phyloP scores from a whole-genome alignment of 2,113 vertebrate genomes.

The Daphoenositta chrysoptera region DNA sequence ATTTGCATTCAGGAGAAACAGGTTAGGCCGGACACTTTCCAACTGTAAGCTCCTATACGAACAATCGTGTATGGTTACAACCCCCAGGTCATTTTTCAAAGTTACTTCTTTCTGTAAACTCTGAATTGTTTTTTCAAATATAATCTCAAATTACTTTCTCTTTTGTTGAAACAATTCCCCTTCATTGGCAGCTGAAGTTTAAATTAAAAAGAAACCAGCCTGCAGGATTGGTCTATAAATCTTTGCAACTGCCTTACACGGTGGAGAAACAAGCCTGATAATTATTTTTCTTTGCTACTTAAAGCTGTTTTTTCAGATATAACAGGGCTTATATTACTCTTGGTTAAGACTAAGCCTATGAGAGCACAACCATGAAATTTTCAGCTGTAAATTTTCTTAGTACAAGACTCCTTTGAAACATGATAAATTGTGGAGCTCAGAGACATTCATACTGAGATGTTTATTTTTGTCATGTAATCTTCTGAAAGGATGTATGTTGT shows the following conservation, averaged over 20 bases:
- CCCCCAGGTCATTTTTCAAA: constrained; percentile 3
- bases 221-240: background rate
- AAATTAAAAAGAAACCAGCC: background rate
- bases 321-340: background rate
- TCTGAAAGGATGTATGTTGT: background rate
- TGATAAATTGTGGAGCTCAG: background rate
- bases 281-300: constrained; percentile 1
- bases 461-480: background rate
- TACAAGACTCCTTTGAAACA: background rate
- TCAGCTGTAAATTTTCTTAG: background rate
- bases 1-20: constrained; percentile 56
- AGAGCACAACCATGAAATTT: background rate
- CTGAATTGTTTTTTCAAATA: background rate
- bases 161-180: background rate
- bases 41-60: background rate
- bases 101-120: background rate
- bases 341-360: background rate
- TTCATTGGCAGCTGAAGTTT: background rate
- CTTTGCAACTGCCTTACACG: background rate
- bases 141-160: background rate
- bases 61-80: background rate
- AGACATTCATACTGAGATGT: background rate
- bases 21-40: background rate
- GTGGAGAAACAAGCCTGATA: background rate
- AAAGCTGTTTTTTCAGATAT: background rate